A percentile compares a stretch with the other conserved stretches of the same genome.
These are phyloP conservation scores for Tetragonula carbonaria DNA, from an alignment of 2,888 invertebrate genomes.

Conservation along the genomic window DNA sequence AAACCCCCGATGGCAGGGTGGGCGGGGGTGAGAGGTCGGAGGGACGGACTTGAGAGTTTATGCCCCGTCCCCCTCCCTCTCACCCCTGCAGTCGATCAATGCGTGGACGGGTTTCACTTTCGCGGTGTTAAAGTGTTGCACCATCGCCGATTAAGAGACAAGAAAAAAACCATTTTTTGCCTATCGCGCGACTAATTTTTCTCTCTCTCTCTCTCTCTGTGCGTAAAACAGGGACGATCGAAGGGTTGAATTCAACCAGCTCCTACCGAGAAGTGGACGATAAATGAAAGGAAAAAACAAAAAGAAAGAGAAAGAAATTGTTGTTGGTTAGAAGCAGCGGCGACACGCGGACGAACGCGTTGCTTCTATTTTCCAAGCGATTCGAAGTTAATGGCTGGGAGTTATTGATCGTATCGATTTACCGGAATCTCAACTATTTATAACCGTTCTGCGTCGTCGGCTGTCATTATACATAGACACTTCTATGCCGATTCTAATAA, in stretches of 20 bases:
- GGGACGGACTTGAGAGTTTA: constrained; percentile 78
- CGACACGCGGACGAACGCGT: constrained; percentile 19
- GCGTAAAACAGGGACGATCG: neutral
- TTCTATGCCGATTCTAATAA: constrained; percentile 34
- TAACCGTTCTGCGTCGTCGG: constrained; percentile 31
- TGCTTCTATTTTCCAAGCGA: constrained; percentile 31
- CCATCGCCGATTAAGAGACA: constrained; percentile 69
- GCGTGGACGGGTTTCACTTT: constrained; percentile 84
- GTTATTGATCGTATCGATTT: constrained; percentile 59
- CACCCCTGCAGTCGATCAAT: constrained; percentile 84
- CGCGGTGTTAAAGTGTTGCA: constrained; percentile 82
- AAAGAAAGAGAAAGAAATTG: neutral
- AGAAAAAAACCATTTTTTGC: constrained; percentile 30
- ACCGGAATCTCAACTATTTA: constrained; percentile 51
- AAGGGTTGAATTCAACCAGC: neutral
- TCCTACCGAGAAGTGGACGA: neutral
- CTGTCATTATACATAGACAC: constrained; percentile 28
- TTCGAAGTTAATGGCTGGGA: constrained; percentile 40
- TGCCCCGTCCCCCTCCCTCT: constrained; percentile 83
- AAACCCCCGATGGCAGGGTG: constrained; percentile 64
- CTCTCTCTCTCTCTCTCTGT: neutral
- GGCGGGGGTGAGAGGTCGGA: constrained; percentile 61
- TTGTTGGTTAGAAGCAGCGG: neutral
- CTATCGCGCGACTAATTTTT: constrained; percentile 11
- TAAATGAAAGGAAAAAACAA: neutral